These are phyloP conservation scores for Lepidonotus clava DNA, from an alignment of 2,888 invertebrate genomes.

Conservation along the genomic window DNA sequence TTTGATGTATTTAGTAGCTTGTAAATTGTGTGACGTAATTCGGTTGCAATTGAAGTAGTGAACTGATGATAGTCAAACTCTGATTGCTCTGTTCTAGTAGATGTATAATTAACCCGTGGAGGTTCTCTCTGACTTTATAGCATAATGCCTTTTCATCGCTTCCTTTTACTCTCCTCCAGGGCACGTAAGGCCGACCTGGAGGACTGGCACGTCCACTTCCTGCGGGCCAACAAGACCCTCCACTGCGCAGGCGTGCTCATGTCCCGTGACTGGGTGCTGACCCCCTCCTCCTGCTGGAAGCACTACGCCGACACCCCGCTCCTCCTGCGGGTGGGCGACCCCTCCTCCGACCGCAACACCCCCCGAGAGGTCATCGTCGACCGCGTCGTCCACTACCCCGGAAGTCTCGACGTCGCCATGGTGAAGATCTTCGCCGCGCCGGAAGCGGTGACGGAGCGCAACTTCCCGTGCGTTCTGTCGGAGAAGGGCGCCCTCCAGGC, in stretches of 20 bases:
- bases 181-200: slow-evolving; percentile 25
- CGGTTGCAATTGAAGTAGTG: too few species aligned
- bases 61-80: too few species aligned
- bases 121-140: neutral
- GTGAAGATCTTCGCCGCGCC: neutral
- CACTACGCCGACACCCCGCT: slow-evolving; percentile 39
- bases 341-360: neutral
- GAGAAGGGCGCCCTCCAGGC: slow-evolving; percentile 10
- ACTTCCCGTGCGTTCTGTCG: slow-evolving; percentile 39
- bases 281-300: slow-evolving; percentile 38
- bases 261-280: slow-evolving; percentile 26
- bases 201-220: slow-evolving; percentile 45
- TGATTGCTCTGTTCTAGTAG: too few species aligned
- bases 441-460: slow-evolving; percentile 1
- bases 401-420: slow-evolving; percentile 33
- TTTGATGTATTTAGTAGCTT: too few species aligned
- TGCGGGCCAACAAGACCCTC: slow-evolving; percentile 21
- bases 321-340: neutral
- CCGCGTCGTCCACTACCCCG: slow-evolving; percentile 36
- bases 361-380: slow-evolving; percentile 28
- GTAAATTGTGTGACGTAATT: too few species aligned
- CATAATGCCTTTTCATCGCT: neutral
- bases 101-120: too few species aligned
- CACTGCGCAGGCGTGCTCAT: slow-evolving; percentile 38
- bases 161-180: too few species aligned